Conservation (phyloP, 2,113 vertebrate genomes). For the Alouatta palliata region DNA sequence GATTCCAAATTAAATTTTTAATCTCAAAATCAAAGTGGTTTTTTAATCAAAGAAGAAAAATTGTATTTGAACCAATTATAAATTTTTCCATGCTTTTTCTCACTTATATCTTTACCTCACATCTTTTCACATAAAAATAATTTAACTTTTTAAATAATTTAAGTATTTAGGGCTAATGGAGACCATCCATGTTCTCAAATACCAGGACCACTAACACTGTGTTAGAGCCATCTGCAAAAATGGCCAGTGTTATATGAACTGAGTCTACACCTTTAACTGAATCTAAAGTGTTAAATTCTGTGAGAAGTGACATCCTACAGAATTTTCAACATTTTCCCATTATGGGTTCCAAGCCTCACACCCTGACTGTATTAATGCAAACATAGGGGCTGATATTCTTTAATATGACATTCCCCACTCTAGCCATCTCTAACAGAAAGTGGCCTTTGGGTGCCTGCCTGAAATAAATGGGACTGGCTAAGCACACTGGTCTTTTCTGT, state of each 20-base stretch:
- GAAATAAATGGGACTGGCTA: not conserved
- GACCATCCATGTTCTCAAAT: not conserved
- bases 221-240: not conserved
- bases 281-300: not conserved
- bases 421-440: not conserved
- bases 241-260: accelerated
- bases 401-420: not conserved
- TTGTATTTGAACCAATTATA: not conserved
- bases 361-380: not conserved
- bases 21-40: not conserved
- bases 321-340: not conserved
- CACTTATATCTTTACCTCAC: not conserved
- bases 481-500: not conserved
- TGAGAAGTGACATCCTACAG: not conserved
- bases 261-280: not conserved
- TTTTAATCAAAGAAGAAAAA: not conserved
- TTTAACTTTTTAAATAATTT: not conserved
- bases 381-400: not conserved
- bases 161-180: not conserved
- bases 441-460: slow-evolving; percentile 22
- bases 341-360: not conserved
- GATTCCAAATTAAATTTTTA: not conserved
- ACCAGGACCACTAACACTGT: not conserved
- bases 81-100: not conserved
- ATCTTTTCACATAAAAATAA: not conserved